These are phyloP conservation scores for Saturnia pavonia DNA, from an alignment of 2,888 invertebrate genomes.

Conservation along the genomic window DNA sequence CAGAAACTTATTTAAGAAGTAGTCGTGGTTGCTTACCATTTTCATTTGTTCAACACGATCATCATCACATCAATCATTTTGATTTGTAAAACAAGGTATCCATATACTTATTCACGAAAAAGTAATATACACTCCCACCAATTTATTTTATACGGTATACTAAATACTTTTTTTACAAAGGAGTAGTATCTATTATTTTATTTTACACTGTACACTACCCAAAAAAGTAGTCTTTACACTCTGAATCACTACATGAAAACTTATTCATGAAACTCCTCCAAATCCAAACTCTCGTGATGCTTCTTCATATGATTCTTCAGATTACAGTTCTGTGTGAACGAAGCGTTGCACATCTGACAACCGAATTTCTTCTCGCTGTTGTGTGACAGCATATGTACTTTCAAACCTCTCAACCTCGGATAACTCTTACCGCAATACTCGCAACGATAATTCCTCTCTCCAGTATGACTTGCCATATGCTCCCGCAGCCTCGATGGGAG, in stretches of 20 bases:
- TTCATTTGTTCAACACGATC: too few relatives aligned
- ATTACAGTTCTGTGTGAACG: slow-evolving; percentile 80
- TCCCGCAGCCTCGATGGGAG: slow-evolving; percentile 67
- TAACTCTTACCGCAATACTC: slow-evolving; percentile 71
- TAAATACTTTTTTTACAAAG: not conserved
- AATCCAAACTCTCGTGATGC: slow-evolving; percentile 56
- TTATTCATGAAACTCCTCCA: slow-evolving; percentile 37
- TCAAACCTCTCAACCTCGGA: slow-evolving; percentile 61
- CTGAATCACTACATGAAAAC: not conserved
- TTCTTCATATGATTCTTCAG: slow-evolving; percentile 81
- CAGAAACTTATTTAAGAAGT: not conserved
- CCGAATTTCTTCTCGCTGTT: slow-evolving; percentile 76
- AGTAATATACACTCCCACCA: not conserved
- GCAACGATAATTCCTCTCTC: slow-evolving; percentile 68
- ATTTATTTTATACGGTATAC: not conserved
- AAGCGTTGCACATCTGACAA: slow-evolving; percentile 75
- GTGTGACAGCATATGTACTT: slow-evolving; percentile 81
- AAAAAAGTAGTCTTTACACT: too few relatives aligned
- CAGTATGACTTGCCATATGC: slow-evolving; percentile 71
- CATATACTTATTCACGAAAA: not conserved
- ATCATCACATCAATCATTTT: too few relatives aligned
- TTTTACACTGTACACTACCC: not conserved
- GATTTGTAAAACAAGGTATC: not conserved
- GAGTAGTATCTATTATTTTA: not conserved
- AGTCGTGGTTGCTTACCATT: not conserved